Percentiles rank a stretch among this genome's conserved stretches.
Conservation (phyloP, 2,888 invertebrate genomes). For the Lymantria monacha region DNA sequence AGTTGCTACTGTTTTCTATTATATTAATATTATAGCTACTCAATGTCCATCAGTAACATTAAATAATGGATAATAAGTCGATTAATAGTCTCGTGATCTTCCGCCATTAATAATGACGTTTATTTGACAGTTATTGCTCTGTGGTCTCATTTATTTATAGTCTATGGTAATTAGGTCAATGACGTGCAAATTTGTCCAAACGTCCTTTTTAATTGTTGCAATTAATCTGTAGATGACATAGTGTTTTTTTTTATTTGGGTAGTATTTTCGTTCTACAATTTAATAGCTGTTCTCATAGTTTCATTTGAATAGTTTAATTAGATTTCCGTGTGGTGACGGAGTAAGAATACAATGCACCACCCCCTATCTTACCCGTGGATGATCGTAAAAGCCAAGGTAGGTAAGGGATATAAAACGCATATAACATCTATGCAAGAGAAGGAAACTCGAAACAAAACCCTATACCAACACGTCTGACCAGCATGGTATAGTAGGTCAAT, state of each 20-base stretch:
- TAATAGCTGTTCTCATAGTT: not conserved
- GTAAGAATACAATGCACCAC: no score
- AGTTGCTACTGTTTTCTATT: no score
- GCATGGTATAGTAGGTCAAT: no score
- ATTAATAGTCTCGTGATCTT: constrained; percentile 2
- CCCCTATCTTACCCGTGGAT: no score
- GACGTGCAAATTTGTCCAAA: constrained; percentile 24
- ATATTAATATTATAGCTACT: no score
- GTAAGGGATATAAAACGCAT: no score
- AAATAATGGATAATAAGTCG: not conserved
- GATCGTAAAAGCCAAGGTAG: no score
- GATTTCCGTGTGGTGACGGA: no score
- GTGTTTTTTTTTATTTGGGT: constrained; percentile 4
- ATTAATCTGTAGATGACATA: constrained; percentile 14
- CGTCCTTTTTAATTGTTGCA: constrained; percentile 35
- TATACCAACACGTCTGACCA: no score
- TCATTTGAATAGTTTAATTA: no score
- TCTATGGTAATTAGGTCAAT: constrained; percentile 29
- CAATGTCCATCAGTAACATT: not conserved
- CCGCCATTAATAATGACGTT: constrained; percentile 8
- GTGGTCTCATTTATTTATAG: constrained; percentile 9
- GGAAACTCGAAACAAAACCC: no score
- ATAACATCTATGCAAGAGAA: no score
- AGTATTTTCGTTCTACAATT: not conserved
- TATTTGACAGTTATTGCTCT: constrained; percentile 9